phyloP scores from a whole-genome alignment of 1,140 invertebrate genomes.

The Aphidius ervi region DNA sequence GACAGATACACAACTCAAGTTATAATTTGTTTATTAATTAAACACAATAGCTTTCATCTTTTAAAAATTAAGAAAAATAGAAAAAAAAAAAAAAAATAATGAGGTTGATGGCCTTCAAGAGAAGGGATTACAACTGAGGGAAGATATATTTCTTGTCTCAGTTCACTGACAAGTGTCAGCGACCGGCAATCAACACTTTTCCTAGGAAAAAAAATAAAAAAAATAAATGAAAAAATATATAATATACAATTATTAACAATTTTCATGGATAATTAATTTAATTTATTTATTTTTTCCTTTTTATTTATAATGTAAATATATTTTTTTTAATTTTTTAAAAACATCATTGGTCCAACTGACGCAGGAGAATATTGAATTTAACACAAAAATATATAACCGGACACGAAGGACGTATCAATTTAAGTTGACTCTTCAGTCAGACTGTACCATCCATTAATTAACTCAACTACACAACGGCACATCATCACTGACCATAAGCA shows the following conservation, averaged over 20 bases:
- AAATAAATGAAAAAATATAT: no score
- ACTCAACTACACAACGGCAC: slow-evolving; percentile 50
- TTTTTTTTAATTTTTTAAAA: background rate
- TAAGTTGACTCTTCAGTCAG: slow-evolving; percentile 47
- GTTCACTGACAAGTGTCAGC: no score
- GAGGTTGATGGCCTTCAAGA: no score
- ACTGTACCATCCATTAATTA: slow-evolving; percentile 54
- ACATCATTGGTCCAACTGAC: background rate
- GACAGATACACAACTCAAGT: background rate
- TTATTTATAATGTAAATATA: background rate
- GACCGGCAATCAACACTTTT: no score
- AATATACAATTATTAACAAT: background rate
- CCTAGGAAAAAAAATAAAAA: no score
- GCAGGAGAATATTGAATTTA: slow-evolving; percentile 1
- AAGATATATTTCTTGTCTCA: no score
- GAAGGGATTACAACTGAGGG: no score
- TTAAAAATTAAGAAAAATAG: no score
- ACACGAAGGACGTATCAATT: slow-evolving; percentile 53
- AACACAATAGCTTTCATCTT: no score
- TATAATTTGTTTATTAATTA: slow-evolving; percentile 18
- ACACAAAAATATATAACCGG: slow-evolving; percentile 40
- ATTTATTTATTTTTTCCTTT: background rate
- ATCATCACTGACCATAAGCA: slow-evolving; percentile 42
- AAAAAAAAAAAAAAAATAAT: no score
- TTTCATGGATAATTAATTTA: background rate